These are phyloP conservation scores for Neodiprion pinetum DNA, from an alignment of 1,140 invertebrate species.

Conservation along the genomic window DNA sequence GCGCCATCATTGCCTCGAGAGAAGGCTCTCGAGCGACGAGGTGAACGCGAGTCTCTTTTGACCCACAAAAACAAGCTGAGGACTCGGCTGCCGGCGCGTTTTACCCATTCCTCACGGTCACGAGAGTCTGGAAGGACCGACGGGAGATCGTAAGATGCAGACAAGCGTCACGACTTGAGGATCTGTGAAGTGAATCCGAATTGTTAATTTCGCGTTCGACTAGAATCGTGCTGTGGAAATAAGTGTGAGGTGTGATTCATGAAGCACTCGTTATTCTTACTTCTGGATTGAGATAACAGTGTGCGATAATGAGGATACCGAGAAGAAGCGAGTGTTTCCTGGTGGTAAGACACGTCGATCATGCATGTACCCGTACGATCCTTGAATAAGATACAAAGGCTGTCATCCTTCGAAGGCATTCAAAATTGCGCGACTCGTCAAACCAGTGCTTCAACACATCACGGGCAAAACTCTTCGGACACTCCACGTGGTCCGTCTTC, in stretches of 20 bases:
- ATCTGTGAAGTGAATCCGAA: neutral
- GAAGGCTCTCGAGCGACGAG: neutral
- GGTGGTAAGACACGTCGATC: neutral
- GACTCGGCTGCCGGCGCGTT: neutral
- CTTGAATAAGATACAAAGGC: neutral
- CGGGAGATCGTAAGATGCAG: neutral
- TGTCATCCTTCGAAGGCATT: neutral
- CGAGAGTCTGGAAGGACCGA: neutral
- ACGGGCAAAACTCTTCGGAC: too few relatives aligned
- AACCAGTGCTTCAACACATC: neutral
- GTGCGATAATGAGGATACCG: neutral
- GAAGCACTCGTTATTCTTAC: neutral
- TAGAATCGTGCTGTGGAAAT: neutral
- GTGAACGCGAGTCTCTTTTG: conserved; percentile 2
- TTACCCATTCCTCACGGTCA: conserved; percentile 2
- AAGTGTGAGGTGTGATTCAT: neutral
- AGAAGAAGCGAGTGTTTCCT: neutral
- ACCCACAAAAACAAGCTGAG: conserved; percentile 1
- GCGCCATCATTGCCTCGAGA: neutral
- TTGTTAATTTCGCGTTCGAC: neutral
- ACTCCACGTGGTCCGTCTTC: neutral
- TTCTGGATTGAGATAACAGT: neutral
- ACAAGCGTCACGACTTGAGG: neutral
- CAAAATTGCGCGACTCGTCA: neutral
- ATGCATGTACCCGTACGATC: neutral